Percentiles rank a stretch among this genome's conserved stretches.
These are phyloP conservation scores for Rhinatrema bivittatum DNA, from an alignment of 2,797 vertebrate genomes.

Conservation along the genomic window DNA sequence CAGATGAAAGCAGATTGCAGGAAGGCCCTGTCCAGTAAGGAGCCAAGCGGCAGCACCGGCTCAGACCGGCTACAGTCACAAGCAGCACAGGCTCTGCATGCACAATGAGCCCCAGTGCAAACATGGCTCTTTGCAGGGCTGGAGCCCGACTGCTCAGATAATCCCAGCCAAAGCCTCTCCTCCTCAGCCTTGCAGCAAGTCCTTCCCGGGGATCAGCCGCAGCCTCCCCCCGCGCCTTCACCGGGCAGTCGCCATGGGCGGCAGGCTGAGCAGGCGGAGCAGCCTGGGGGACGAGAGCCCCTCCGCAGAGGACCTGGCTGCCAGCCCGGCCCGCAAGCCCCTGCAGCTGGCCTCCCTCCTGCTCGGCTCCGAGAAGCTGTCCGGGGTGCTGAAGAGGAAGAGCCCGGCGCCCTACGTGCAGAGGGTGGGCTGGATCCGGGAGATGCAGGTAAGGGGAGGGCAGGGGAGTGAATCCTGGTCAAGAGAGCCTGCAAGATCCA, in stretches of 20 bases:
- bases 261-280: conserved; percentile 76
- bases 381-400: conserved; percentile 69
- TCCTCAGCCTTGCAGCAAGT: neutral
- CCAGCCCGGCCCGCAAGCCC: neutral
- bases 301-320: conserved; percentile 5
- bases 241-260: conserved; percentile 61
- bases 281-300: conserved; percentile 70
- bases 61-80: no score
- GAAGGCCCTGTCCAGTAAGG: no score
- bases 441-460: conserved; percentile 72
- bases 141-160: no score
- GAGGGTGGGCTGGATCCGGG: conserved; percentile 76
- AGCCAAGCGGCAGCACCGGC: no score
- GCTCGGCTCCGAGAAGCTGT: conserved; percentile 72
- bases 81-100: no score
- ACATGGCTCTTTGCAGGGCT: no score
- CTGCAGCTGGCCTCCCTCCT: conserved; percentile 64
- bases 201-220: neutral
- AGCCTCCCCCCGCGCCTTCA: neutral
- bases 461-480: no score
- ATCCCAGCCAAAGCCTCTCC: no score
- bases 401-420: conserved; percentile 75
- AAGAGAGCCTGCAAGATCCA: no score
- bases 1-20: no score
- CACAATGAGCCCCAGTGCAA: no score